phyloP scores from a whole-genome alignment of 2,888 invertebrate species.

The Masnerella sp. region DNA sequence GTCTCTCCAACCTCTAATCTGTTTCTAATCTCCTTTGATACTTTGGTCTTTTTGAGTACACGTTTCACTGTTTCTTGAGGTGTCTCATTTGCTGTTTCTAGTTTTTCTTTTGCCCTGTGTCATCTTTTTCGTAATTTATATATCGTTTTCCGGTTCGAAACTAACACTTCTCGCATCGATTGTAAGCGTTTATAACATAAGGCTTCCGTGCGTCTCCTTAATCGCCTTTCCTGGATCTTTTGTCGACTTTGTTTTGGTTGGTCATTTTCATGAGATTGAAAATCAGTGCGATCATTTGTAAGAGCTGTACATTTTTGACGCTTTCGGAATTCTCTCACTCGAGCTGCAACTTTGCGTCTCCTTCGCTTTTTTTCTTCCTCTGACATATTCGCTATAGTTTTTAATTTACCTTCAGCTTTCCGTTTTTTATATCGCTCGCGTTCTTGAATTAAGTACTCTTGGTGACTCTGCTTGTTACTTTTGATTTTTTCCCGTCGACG shows the following conservation, averaged over 20 bases:
- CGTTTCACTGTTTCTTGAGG: neutral
- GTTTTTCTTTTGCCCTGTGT: constrained; percentile 5
- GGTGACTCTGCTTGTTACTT: neutral
- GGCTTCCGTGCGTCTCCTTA: neutral
- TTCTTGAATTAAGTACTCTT: constrained; percentile 12
- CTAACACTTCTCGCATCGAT: neutral
- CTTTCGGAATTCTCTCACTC: neutral
- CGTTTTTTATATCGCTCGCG: constrained; percentile 27
- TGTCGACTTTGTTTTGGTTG: constrained; percentile 5
- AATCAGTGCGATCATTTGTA: no score
- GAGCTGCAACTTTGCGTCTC: neutral
- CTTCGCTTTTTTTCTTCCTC: constrained; percentile 23
- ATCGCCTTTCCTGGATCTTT: neutral
- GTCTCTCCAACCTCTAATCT: constrained; percentile 2
- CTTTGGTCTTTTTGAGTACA: neutral
- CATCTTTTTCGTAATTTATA: constrained; percentile 5
- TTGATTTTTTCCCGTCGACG: constrained; percentile 6
- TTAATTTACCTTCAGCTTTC: constrained; percentile 26
- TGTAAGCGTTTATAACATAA: neutral
- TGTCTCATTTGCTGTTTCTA: neutral
- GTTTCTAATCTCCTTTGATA: neutral
- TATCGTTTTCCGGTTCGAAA: neutral
- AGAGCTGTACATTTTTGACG: neutral
- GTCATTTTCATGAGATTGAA: no score
- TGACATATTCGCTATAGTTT: constrained; percentile 14